These are phyloP conservation scores for Lasiurus cinereus DNA, from an alignment of 2,113 vertebrate genomes.

Conservation along the genomic window DNA sequence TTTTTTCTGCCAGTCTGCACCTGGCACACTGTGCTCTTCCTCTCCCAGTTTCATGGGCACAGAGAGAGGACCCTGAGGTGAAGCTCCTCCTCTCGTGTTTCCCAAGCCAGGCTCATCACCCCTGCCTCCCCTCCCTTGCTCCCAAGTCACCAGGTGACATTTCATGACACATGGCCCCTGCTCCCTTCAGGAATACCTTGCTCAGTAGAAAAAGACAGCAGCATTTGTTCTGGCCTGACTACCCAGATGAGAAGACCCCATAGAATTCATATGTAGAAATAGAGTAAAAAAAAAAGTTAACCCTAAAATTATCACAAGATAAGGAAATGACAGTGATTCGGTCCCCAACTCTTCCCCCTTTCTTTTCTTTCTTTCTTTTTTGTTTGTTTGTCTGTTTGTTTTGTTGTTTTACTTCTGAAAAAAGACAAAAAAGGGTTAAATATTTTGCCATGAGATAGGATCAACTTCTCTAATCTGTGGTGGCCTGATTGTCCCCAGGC, in stretches of 20 bases:
- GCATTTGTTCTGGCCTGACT: too few relatives aligned
- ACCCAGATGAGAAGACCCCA: neutral
- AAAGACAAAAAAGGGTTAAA: conserved; percentile 87
- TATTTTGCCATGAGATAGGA: conserved; percentile 83
- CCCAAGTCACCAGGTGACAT: neutral
- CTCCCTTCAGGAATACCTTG: neutral
- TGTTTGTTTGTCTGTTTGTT: neutral
- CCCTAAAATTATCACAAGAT: neutral
- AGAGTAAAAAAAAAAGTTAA: neutral
- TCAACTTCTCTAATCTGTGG: conserved; percentile 84
- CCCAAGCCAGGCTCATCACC: neutral
- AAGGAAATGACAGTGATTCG: neutral
- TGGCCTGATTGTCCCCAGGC: conserved; percentile 85
- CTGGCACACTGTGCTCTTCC: neutral
- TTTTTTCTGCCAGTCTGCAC: neutral
- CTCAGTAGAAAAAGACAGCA: neutral
- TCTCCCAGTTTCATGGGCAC: neutral
- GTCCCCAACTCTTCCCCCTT: neutral
- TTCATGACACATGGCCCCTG: accelerated
- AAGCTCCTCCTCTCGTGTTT: neutral
- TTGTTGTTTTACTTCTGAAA: conserved; percentile 24
- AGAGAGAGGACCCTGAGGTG: neutral
- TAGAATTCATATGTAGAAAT: neutral
- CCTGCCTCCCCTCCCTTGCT: neutral
- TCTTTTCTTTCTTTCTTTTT: neutral